Evolutionary conservation across 2,113 vertebrate genomes (phyloP).

Genomic region (Rhinogobius similis): DNA sequence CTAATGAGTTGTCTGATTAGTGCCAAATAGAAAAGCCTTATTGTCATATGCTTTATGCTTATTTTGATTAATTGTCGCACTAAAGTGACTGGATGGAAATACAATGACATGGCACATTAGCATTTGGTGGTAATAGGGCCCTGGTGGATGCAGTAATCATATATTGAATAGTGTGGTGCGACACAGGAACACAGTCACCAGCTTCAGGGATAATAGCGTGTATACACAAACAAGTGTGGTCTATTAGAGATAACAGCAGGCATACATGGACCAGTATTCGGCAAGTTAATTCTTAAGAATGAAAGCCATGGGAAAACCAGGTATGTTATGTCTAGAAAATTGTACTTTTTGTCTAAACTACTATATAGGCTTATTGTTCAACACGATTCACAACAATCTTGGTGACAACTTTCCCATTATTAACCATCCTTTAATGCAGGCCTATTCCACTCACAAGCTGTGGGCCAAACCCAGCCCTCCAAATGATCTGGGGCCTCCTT

Average conservation of each 20-base stretch:
- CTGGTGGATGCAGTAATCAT: slow-evolving; percentile 30
- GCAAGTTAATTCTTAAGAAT: not conserved
- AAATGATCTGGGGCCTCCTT: no score
- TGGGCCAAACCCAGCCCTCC: no score
- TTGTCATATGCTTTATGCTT: slow-evolving; percentile 71
- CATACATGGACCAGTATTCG: not conserved
- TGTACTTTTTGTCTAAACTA: no score
- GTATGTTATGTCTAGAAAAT: no score
- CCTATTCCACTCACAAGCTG: no score
- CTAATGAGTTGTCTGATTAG: slow-evolving; percentile 80
- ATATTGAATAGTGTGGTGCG: slow-evolving; percentile 13
- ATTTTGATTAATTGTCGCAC: slow-evolving; percentile 78
- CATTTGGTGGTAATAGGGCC: slow-evolving; percentile 54
- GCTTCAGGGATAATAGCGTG: slow-evolving; percentile 5
- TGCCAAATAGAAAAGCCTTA: slow-evolving; percentile 73
- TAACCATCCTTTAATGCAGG: no score
- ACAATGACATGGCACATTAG: slow-evolving; percentile 56
- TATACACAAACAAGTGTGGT: not conserved
- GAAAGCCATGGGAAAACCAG: not conserved
- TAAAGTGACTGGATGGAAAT: slow-evolving; percentile 66
- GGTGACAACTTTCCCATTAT: no score
- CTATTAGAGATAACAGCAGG: not conserved
- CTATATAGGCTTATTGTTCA: no score
- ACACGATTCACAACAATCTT: no score
- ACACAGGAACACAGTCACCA: slow-evolving; percentile 7